Percentiles rank a stretch among this genome's conserved stretches.
Evolutionary conservation across 2,113 vertebrate species (phyloP).

Genomic region (Saccopteryx bilineata): DNA sequence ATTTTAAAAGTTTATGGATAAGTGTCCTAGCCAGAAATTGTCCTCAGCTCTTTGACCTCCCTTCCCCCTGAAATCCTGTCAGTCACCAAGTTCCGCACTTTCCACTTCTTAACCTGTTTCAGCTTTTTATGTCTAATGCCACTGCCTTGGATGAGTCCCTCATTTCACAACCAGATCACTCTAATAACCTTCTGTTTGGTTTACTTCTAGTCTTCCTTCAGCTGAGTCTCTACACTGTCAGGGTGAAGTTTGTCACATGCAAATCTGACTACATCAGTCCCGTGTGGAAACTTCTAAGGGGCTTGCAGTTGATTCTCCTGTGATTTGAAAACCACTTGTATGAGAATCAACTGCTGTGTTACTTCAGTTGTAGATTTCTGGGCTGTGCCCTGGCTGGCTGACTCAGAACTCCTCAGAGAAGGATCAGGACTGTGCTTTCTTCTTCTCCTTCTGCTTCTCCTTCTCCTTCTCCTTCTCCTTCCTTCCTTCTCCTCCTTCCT

Average conservation of each 20-base stretch:
- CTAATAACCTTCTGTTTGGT: background rate
- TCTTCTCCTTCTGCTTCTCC: background rate
- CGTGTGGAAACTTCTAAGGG: background rate
- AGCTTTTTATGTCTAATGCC: background rate
- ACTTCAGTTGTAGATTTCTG: background rate
- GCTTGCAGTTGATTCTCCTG: background rate
- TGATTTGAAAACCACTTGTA: background rate
- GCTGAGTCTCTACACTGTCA: background rate
- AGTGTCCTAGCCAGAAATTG: background rate
- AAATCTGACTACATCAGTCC: background rate
- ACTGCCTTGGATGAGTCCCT: background rate
- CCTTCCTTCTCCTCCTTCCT: too few species aligned
- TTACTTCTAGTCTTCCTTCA: background rate
- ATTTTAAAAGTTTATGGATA: background rate
- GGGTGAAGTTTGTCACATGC: background rate
- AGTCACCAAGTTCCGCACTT: background rate
- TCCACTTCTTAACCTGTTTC: background rate
- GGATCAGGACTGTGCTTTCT: background rate
- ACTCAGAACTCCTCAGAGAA: background rate
- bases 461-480: too few species aligned
- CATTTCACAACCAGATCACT: background rate
- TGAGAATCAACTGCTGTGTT: background rate
- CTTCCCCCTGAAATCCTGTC: background rate
- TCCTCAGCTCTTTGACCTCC: background rate
- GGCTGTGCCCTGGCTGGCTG: background rate